These are phyloP conservation scores for Oncorhynchus gorbuscha DNA, from an alignment of 2,113 vertebrate genomes.

Conservation along the genomic window DNA sequence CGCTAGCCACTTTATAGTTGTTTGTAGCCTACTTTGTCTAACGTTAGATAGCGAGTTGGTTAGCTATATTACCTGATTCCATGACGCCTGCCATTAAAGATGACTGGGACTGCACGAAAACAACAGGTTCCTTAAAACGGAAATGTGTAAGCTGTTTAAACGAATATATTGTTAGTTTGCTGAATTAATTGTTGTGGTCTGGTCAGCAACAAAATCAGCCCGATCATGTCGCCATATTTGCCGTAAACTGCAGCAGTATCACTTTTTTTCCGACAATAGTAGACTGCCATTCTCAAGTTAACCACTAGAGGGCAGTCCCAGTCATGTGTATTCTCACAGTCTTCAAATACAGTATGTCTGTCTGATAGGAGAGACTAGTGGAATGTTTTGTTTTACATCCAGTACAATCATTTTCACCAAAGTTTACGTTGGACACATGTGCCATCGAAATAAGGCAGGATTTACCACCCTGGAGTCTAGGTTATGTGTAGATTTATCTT, in stretches of 20 bases:
- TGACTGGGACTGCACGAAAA: background rate
- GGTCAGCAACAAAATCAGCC: background rate
- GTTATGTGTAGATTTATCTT: background rate
- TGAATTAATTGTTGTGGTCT: background rate
- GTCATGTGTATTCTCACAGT: background rate
- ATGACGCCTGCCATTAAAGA: constrained; percentile 43
- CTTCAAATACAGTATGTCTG: background rate
- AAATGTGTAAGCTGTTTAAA: background rate
- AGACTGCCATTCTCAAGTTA: background rate
- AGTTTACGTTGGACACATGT: background rate
- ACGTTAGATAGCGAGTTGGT: background rate
- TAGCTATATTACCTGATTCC: constrained; percentile 68
- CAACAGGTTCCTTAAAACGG: background rate
- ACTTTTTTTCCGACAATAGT: constrained; percentile 30
- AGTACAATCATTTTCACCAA: background rate
- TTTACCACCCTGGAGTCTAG: background rate
- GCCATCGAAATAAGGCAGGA: too few species aligned
- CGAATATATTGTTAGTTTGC: background rate
- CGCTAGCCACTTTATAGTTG: background rate
- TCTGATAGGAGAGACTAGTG: background rate
- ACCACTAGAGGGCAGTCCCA: constrained; percentile 30
- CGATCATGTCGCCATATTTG: background rate
- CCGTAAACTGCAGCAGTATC: background rate
- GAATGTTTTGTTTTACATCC: background rate
- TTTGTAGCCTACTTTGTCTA: background rate